Base-by-base conservation (phyloP, 2,797 vertebrate genomes). In the Pangasius sanitwongsei region DNA sequence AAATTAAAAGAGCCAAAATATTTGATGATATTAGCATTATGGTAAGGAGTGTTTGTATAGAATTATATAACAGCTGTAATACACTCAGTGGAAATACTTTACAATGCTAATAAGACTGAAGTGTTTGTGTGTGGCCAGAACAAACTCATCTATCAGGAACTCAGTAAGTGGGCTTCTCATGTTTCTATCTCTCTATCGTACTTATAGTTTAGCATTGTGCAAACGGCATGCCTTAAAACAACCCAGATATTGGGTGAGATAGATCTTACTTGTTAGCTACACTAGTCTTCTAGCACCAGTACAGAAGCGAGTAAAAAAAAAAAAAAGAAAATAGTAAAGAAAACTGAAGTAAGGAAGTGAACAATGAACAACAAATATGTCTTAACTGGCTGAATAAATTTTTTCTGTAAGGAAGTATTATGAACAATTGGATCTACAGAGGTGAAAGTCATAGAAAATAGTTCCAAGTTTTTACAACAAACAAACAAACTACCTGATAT, bases 121-220 rank as follows among this genome's bases (percentile, higher is more conserved):
- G 63, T 50, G 83, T 84, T 9, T 65, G 72, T 75, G 2, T 75
- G 77, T 89, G 6, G 65, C 69, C 89, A 87, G 89, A 91, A 87
- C 78, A 86, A 85, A 90, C 90, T 88, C 83, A 83, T 89, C 90
- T 82, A 91, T 93, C 90, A 93, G 85, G 90, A n/a, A 89, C 86
- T 89, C 91, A 93, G 92, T 93, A 91, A 94, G 93, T 94, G 48
- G 93, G 28, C 94, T 91, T 92, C 87, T 91, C 93, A 93, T 74
- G 50, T 86, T 86, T 74, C 85, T 44, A 2, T 86, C 53, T 37
- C 31, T 34, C 65, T 85, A 4, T 28, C 20, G 0, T 18, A 50
- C 44, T 59, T 74, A 37, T 41, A 72, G 18, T 69, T 67, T 50
- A 13, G 44, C 44, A 34, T 3, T 31, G 83, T 85, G 63, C 4